Percentiles rank a stretch among this genome's conserved stretches.
Conservation (phyloP, 2,888 invertebrate genomes). For the Cosmia pyralina region DNA sequence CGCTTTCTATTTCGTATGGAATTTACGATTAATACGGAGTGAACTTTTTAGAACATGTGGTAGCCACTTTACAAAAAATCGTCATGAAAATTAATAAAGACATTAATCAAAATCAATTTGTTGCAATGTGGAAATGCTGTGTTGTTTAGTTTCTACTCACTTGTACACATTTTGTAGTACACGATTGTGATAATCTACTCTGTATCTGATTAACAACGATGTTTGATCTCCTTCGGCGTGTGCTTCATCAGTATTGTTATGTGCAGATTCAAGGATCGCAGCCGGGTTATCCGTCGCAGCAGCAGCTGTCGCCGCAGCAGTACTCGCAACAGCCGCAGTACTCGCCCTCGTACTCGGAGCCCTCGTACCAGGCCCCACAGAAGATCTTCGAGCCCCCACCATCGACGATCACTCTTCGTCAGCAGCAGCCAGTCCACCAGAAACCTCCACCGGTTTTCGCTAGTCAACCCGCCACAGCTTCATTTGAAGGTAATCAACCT, state of each 20-base stretch:
- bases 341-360: slow-evolving; percentile 78
- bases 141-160: slow-evolving; percentile 45
- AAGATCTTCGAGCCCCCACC: slow-evolving; percentile 91
- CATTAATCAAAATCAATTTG: slow-evolving; percentile 24
- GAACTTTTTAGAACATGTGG: slow-evolving; percentile 36
- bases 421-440: slow-evolving; percentile 94
- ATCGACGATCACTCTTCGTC: slow-evolving; percentile 93
- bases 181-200: slow-evolving; percentile 48
- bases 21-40: slow-evolving; percentile 44
- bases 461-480: slow-evolving; percentile 95
- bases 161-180: slow-evolving; percentile 41
- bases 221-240: background rate
- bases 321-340: slow-evolving; percentile 75
- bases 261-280: slow-evolving; percentile 70
- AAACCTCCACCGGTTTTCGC: slow-evolving; percentile 93
- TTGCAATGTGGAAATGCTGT: slow-evolving; percentile 43
- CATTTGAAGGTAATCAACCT: slow-evolving; percentile 89
- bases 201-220: slow-evolving; percentile 44
- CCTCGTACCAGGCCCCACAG: slow-evolving; percentile 91
- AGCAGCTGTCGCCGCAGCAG: slow-evolving; percentile 70
- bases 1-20: slow-evolving; percentile 21
- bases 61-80: slow-evolving; percentile 28
- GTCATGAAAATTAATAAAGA: slow-evolving; percentile 1
- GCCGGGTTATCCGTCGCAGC: slow-evolving; percentile 70
- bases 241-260: slow-evolving; percentile 34